Base-by-base conservation (phyloP, 2,888 invertebrate species). In the Drosophila stalkeri region DNA sequence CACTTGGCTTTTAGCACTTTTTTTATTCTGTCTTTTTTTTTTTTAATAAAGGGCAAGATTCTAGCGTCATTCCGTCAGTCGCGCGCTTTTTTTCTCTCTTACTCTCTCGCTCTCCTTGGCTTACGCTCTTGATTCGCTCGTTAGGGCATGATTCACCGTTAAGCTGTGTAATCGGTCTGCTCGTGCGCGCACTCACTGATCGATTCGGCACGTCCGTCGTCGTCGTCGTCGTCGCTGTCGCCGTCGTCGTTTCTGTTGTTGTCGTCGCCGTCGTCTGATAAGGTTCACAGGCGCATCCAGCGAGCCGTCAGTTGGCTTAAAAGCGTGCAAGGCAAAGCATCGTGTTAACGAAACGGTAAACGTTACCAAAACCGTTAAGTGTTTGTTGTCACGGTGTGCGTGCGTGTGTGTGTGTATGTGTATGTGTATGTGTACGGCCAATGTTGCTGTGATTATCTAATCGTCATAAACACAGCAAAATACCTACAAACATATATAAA, bases 221-320 rank as follows among this genome's bases (percentile, higher is more conserved):
- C 41, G 47, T 68, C 75, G 78, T 16, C 3, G 16, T 59, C 68
- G 74, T 27, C 3, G 23, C 43, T 46, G 46, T 64, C 74, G 33
- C 61, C 56, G 51, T 41, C 51, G 63, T 49, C 46, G 66, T 31
- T 39, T 64, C 39, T 44, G 55, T 31, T 27, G 64, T 49, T 57
- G 61, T 35, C 11, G 68, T 11, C 46, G 70, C 46, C 8, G 46
- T 27, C 61, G 74, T 44, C 63, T 87, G 90, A 87, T 87, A 87
- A 90, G 86, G 86, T 86, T 86, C 86, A 86, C 82, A 86, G 80
- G 83, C 86, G 77, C 90, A 83, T 89, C 80, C 77, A 81, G 75
- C 73, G 49, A 77, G 59, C 64, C 86, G 89, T 87, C 90, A 87
- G 90, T 87, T 82, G 90, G 84, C 80, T 86, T 62, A 83, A 88